Conservation (phyloP, 2,113 vertebrate species). For the Cololabis saira region DNA sequence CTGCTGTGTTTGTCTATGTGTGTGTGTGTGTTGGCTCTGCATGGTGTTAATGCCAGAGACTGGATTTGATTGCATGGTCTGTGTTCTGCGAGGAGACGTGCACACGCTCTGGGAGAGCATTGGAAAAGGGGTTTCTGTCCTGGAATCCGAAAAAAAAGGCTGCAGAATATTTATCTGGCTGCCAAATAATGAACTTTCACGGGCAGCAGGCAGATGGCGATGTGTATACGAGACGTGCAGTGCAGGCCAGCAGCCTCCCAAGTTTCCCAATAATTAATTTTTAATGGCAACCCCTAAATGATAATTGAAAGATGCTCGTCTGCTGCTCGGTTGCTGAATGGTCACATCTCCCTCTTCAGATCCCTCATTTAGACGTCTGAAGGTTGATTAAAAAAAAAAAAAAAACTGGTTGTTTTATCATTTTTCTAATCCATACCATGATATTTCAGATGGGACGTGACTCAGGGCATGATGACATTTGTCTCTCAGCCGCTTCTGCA, state of each 20-base stretch:
- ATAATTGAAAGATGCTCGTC: conserved; percentile 30
- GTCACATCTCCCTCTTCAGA: background rate
- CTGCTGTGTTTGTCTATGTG: background rate
- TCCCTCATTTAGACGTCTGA: too few relatives aligned
- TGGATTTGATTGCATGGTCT: background rate
- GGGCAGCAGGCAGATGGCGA: conserved; percentile 78
- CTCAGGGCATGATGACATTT: conserved; percentile 24
- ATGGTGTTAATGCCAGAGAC: conserved; percentile 8
- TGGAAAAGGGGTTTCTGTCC: background rate
- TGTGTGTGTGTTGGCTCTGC: background rate
- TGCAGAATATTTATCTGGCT: conserved; percentile 55
- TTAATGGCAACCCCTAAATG: conserved; percentile 33
- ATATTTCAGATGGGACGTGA: conserved; percentile 12
- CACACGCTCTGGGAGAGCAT: background rate
- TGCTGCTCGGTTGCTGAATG: background rate
- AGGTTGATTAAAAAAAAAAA: too few relatives aligned
- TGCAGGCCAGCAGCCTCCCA: conserved; percentile 26
- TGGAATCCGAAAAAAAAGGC: conserved; percentile 16
- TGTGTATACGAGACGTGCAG: conserved; percentile 62
- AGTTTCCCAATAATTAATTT: conserved; percentile 55
- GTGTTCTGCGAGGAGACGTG: conserved; percentile 19
- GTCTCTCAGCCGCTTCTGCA: background rate
- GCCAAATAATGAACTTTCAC: conserved; percentile 48
- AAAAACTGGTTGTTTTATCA: too few relatives aligned
- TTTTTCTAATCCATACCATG: background rate